Conservation (phyloP, 2,888 invertebrate genomes). For the Eilema caniola region DNA sequence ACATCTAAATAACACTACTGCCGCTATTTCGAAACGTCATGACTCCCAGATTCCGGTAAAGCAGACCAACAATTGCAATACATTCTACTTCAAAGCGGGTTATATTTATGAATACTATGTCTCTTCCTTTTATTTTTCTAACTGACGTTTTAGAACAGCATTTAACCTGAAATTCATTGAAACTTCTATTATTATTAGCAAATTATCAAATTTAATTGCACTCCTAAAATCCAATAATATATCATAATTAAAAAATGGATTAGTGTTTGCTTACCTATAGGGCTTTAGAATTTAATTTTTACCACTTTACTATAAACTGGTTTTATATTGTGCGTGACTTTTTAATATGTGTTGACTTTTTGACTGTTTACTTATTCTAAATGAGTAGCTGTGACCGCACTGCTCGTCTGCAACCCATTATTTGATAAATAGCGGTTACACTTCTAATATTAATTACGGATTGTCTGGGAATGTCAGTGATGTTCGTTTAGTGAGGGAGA, state of each 20-base stretch:
- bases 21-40: background rate
- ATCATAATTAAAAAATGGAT: no score
- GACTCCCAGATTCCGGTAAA: background rate
- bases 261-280: no score
- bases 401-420: background rate
- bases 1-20: background rate
- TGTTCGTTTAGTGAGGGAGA: slow-evolving; percentile 12
- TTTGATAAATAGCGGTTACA: background rate
- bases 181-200: no score
- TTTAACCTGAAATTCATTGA: no score
- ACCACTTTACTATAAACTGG: background rate
- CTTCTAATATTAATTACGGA: slow-evolving; percentile 14
- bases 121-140: background rate
- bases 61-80: background rate
- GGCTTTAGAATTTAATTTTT: no score
- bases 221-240: no score
- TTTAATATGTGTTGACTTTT: no score
- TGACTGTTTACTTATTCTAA: background rate
- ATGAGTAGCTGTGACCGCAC: background rate
- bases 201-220: no score
- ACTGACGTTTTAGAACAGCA: background rate
- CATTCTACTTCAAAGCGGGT: background rate
- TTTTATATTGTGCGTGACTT: no score
- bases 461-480: slow-evolving; percentile 17
- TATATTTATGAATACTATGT: no score